A percentile compares a stretch with the other conserved stretches of the same genome.
phyloP scores from a whole-genome alignment of 2,113 vertebrate species.

The Polyodon spathula region DNA sequence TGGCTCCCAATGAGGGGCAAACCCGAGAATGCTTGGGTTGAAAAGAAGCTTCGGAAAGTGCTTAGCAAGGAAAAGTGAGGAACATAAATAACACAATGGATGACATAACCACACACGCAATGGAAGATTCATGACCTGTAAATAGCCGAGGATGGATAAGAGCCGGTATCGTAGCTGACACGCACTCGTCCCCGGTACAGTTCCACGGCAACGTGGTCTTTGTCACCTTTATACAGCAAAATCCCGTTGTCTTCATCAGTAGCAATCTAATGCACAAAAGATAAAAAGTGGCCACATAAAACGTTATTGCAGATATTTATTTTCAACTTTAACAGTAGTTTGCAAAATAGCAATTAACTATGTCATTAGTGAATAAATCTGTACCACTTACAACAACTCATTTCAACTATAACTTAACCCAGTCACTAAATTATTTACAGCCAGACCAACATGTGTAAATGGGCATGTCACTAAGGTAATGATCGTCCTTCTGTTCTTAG shows the following conservation, averaged over 20 bases:
- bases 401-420: too few relatives aligned
- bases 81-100: background rate
- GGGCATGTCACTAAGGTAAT: too few relatives aligned
- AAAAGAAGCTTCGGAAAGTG: too few relatives aligned
- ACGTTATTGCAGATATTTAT: background rate
- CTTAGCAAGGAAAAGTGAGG: too few relatives aligned
- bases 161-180: slow-evolving; percentile 89
- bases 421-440: too few relatives aligned
- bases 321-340: too few relatives aligned
- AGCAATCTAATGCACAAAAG: slow-evolving; percentile 65
- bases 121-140: slow-evolving; percentile 72
- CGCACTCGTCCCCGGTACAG: slow-evolving; percentile 87
- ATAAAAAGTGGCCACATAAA: slow-evolving; percentile 26
- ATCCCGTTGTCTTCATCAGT: slow-evolving; percentile 95
- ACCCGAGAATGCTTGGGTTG: too few relatives aligned
- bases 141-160: slow-evolving; percentile 86
- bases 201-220: slow-evolving; percentile 86
- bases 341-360: too few relatives aligned
- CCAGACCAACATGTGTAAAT: too few relatives aligned
- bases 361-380: too few relatives aligned
- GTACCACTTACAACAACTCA: too few relatives aligned
- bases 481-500: background rate
- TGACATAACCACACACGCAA: background rate
- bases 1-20: too few relatives aligned
- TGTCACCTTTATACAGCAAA: slow-evolving; percentile 87